Percentiles rank a stretch among this genome's conserved stretches.
These are phyloP conservation scores for Rhyacophila evoluta DNA, from an alignment of 2,888 invertebrate species.

Conservation along the genomic window DNA sequence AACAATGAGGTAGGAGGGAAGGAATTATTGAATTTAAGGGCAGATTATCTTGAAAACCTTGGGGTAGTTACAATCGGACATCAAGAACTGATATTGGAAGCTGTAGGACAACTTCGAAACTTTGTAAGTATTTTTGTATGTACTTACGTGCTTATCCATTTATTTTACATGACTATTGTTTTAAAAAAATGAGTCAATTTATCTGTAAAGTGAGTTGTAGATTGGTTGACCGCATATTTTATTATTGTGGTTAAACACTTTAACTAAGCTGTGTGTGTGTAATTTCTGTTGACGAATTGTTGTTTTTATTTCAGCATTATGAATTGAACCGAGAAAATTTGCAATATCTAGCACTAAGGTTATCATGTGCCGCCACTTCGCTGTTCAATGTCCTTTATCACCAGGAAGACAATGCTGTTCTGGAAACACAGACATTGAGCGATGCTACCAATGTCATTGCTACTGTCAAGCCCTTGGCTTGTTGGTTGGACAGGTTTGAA, in stretches of 20 bases:
- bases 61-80: conserved; percentile 91
- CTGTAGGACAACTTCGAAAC: conserved; percentile 89
- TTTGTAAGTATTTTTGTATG: conserved; percentile 74
- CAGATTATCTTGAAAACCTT: conserved; percentile 89
- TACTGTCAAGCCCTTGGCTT: conserved; percentile 87
- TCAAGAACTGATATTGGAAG: conserved; percentile 93
- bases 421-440: conserved; percentile 84
- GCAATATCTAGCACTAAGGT: conserved; percentile 86
- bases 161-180: not conserved
- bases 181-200: conserved; percentile 25
- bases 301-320: conserved; percentile 78
- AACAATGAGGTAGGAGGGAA: conserved; percentile 86
- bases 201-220: not conserved
- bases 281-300: not conserved
- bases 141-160: not conserved
- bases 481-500: conserved; percentile 87
- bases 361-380: conserved; percentile 86
- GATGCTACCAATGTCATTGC: conserved; percentile 88
- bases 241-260: conserved; percentile 35
- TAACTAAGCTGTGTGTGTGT: not conserved
- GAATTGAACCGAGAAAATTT: conserved; percentile 92
- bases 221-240: conserved; percentile 9
- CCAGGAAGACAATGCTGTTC: conserved; percentile 70
- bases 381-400: conserved; percentile 77
- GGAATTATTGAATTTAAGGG: conserved; percentile 84